Conservation (phyloP, 2,113 vertebrate genomes). For the Tyrannus savana region DNA sequence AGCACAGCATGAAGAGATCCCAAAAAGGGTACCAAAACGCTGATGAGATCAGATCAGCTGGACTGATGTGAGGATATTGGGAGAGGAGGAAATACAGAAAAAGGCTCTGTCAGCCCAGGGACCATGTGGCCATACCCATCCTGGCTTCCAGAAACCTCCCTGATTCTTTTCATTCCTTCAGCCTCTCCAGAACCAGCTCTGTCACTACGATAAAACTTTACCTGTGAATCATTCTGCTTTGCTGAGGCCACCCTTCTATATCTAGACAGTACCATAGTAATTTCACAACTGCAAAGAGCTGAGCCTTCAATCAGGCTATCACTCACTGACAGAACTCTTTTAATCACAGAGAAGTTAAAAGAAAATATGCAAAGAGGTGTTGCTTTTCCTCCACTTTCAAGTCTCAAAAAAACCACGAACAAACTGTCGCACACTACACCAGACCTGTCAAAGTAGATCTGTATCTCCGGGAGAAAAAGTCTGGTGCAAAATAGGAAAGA, state of each 20-base stretch:
- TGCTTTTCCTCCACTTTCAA: conserved; percentile 25
- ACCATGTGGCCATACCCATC: fast-evolving
- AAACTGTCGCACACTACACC: background rate
- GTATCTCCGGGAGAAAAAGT: background rate
- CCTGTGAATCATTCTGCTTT: background rate
- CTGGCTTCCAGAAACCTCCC: background rate
- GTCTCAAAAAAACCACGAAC: background rate
- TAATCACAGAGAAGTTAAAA: conserved; percentile 41
- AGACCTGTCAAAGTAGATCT: conserved; percentile 26
- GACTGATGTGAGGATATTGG: background rate
- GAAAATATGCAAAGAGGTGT: conserved; percentile 27
- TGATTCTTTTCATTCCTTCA: background rate
- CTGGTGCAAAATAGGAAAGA: conserved; percentile 17
- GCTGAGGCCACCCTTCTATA: background rate
- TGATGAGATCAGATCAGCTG: background rate
- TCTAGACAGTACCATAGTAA: background rate
- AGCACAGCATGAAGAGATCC: background rate
- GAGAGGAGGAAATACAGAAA: background rate
- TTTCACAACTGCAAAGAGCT: background rate
- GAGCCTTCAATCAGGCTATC: background rate
- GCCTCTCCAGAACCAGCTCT: background rate
- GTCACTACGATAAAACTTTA: background rate
- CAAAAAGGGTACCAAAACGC: background rate
- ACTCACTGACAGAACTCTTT: background rate
- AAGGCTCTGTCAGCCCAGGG: background rate